These are phyloP conservation scores for Poecile atricapillus DNA, from an alignment of 2,113 vertebrate species.

Conservation along the genomic window DNA sequence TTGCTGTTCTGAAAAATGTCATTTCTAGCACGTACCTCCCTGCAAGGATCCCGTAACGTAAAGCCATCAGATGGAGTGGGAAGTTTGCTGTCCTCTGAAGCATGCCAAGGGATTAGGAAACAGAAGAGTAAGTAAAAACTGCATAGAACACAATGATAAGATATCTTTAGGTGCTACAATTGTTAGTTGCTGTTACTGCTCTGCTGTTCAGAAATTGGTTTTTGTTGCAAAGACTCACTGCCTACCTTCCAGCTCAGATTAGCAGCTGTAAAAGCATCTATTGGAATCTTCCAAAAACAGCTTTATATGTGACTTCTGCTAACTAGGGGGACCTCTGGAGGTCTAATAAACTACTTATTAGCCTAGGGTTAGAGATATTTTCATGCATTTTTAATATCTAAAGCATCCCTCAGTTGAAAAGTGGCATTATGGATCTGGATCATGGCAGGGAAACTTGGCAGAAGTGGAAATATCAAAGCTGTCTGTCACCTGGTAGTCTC, in stretches of 20 bases:
- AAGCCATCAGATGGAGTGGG: slow-evolving; percentile 70
- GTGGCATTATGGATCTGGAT: neutral
- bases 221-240: neutral
- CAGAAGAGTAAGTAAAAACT: slow-evolving; percentile 71
- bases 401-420: neutral
- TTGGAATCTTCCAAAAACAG: neutral
- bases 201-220: neutral
- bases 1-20: neutral
- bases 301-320: neutral
- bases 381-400: accelerated
- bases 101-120: slow-evolving; percentile 71
- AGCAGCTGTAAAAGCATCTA: neutral
- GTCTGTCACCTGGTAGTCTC: neutral
- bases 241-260: neutral
- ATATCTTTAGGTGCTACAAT: accelerated
- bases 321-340: accelerated
- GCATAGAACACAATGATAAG: accelerated
- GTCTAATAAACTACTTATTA: neutral
- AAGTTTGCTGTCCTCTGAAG: slow-evolving; percentile 80
- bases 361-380: neutral
- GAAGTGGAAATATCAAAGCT: neutral
- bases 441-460: neutral
- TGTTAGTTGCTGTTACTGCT: neutral
- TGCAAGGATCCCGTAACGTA: slow-evolving; percentile 75
- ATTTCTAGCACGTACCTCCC: slow-evolving; percentile 74